phyloP scores from a whole-genome alignment of 1,140 invertebrate species.

The Ceratina calcarata region DNA sequence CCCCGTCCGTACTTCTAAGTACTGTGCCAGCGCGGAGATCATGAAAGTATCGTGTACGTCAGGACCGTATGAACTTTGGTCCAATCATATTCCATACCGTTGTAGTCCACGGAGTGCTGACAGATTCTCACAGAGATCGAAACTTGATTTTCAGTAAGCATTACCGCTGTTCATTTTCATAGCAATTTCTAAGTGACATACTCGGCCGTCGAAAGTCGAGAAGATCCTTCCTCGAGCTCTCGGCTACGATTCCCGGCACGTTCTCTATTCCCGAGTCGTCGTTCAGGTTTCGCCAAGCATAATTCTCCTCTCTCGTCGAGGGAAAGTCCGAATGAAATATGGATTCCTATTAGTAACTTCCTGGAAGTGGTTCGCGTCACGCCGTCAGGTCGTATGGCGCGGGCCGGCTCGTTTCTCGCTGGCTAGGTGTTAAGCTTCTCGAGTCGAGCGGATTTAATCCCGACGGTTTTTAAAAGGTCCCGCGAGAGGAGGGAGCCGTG shows the following conservation, averaged over 20 bases:
- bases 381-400: not conserved
- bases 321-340: slow-evolving; percentile 36
- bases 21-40: slow-evolving; percentile 30
- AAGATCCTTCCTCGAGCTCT: not conserved
- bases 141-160: not conserved
- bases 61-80: slow-evolving; percentile 35
- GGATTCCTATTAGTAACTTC: slow-evolving; percentile 38
- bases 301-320: slow-evolving; percentile 5
- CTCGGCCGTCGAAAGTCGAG: not conserved
- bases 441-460: slow-evolving; percentile 37
- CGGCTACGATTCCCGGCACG: not conserved
- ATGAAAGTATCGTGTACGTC: slow-evolving; percentile 28
- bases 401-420: not conserved
- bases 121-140: not conserved
- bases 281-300: slow-evolving; percentile 29
- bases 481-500: slow-evolving; percentile 39
- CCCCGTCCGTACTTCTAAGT: slow-evolving; percentile 11
- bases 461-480: slow-evolving; percentile 42
- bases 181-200: no score
- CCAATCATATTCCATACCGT: not conserved
- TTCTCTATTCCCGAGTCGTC: not conserved
- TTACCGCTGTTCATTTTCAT: no score
- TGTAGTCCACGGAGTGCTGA: not conserved
- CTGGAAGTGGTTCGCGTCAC: slow-evolving; percentile 27
- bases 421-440: slow-evolving; percentile 37